Conservation (phyloP, 2,797 vertebrate species). For the Telmatherina bonti region DNA sequence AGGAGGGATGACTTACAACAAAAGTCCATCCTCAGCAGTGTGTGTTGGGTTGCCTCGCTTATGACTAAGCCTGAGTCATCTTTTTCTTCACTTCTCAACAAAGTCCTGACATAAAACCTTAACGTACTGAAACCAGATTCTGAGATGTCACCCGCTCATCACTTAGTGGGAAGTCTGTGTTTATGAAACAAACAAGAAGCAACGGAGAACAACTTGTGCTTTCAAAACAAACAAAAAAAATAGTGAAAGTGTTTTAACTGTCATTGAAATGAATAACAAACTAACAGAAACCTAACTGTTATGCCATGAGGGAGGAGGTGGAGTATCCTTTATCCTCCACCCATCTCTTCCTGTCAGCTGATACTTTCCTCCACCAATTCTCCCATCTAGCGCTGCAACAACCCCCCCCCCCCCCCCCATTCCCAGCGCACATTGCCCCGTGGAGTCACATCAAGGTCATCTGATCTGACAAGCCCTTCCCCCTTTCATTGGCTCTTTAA, state of each 20-base stretch:
- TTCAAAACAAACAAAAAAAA: not conserved
- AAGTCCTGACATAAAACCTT: conserved; percentile 58
- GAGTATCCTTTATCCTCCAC: conserved; percentile 33
- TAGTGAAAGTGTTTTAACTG: conserved; percentile 10
- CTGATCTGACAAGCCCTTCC: conserved; percentile 58
- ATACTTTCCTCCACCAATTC: conserved; percentile 40
- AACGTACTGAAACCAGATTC: conserved; percentile 37
- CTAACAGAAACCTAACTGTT: conserved; percentile 47
- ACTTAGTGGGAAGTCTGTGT: conserved; percentile 39
- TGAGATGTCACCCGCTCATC: conserved; percentile 22
- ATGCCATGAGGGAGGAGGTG: conserved; percentile 33
- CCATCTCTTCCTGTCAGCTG: conserved; percentile 64
- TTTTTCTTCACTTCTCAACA: conserved; percentile 61
- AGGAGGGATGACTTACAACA: conserved; percentile 80
- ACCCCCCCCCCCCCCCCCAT: conserved; percentile 36
- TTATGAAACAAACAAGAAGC: conserved; percentile 6
- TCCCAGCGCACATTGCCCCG: conserved; percentile 46
- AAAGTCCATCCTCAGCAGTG: conserved; percentile 63
- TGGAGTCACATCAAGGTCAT: conserved; percentile 80
- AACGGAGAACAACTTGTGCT: conserved; percentile 20
- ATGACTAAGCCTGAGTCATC: conserved; percentile 83
- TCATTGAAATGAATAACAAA: not conserved
- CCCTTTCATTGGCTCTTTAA: conserved; percentile 19
- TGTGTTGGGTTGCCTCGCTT: conserved; percentile 62
- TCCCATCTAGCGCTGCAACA: conserved; percentile 23